Evolutionary conservation across 2,113 vertebrate species (phyloP).

Genomic region (Elephas maximus): DNA sequence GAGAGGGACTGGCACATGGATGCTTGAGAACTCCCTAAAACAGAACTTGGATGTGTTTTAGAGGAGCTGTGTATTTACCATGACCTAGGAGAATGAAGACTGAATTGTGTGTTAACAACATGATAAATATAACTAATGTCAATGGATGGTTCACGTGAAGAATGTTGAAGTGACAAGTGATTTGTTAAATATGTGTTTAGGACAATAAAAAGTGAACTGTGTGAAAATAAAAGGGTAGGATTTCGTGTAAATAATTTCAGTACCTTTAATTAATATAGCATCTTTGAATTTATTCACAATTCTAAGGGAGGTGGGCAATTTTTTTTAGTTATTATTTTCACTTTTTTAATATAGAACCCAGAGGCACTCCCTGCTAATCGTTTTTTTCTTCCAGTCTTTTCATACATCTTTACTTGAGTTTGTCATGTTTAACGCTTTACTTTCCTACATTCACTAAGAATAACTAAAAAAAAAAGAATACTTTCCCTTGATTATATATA

Average conservation of each 20-base stretch:
- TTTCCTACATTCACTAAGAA: neutral
- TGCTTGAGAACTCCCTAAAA: neutral
- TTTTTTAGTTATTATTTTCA: neutral
- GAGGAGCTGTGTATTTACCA: neutral
- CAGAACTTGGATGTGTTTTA: neutral
- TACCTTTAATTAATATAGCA: neutral
- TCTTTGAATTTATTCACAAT: neutral
- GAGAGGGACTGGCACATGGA: neutral
- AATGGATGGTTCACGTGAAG: too few species aligned
- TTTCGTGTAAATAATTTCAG: neutral
- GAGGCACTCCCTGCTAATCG: neutral
- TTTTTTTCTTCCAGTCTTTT: neutral
- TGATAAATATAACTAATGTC: too few species aligned
- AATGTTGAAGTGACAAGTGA: too few species aligned
- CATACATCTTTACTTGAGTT: neutral
- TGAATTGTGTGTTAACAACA: neutral
- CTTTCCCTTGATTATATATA: neutral
- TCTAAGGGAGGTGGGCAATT: neutral
- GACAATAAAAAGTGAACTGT: neutral
- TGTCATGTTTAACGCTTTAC: neutral
- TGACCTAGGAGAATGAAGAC: neutral
- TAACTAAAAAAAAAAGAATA: neutral
- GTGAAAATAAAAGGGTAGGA: neutral
- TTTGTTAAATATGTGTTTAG: too few species aligned
- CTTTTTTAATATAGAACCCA: neutral